These are phyloP conservation scores for Drosophila pruinosa DNA, from an alignment of 1,140 invertebrate species.

Conservation along the genomic window DNA sequence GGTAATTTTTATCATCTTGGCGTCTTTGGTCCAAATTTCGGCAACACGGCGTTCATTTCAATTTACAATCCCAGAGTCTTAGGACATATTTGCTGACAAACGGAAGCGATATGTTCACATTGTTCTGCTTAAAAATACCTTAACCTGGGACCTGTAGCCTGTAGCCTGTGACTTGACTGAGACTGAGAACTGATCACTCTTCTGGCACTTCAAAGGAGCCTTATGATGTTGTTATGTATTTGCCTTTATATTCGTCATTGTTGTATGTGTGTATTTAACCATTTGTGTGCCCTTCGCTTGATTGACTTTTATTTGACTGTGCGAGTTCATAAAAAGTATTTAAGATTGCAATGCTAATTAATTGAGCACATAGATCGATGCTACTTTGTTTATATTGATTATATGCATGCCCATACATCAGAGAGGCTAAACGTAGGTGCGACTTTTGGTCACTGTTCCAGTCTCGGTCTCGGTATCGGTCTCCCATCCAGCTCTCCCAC, in stretches of 20 bases:
- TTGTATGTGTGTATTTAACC: conserved; percentile 11
- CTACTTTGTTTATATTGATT: conserved; percentile 56
- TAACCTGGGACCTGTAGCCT: too few species aligned
- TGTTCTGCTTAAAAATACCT: conserved; percentile 64
- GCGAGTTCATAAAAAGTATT: conserved; percentile 71
- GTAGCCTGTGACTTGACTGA: too few species aligned
- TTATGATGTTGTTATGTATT: neutral
- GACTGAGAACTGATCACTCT: neutral
- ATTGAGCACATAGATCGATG: conserved; percentile 40
- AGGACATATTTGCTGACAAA: conserved; percentile 63
- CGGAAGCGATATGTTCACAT: conserved; percentile 77
- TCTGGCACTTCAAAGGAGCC: conserved; percentile 16
- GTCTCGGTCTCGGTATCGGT: neutral
- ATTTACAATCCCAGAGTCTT: neutral
- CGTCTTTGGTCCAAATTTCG: conserved; percentile 29
- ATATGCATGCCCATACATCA: conserved; percentile 33
- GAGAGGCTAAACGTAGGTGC: conserved; percentile 29
- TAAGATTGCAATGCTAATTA: conserved; percentile 61
- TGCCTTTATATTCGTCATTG: neutral
- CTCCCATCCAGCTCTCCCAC: neutral
- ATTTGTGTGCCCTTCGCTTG: conserved; percentile 23
- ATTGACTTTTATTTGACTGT: conserved; percentile 51
- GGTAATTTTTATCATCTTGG: conserved; percentile 72
- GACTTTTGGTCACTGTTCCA: conserved; percentile 27
- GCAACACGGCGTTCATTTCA: conserved; percentile 10